Evolutionary conservation across 2,113 vertebrate species (phyloP).

Genomic region (Sorex fumeus): DNA sequence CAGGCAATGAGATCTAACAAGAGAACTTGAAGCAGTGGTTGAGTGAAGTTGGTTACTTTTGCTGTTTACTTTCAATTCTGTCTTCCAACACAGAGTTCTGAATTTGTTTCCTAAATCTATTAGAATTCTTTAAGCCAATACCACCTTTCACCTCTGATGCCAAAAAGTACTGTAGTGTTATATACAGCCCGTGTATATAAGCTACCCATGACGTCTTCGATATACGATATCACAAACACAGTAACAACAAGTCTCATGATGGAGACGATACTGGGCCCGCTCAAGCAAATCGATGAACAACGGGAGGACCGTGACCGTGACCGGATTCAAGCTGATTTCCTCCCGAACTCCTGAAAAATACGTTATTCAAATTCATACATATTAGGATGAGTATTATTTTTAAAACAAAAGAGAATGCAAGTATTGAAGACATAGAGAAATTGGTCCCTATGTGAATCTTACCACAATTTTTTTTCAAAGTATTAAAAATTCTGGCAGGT

Average conservation of each 20-base stretch:
- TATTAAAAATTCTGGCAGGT: too few relatives aligned
- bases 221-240: too few relatives aligned
- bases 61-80: not conserved
- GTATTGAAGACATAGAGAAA: not conserved
- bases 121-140: not conserved
- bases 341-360: conserved; percentile 13
- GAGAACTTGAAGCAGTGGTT: not conserved
- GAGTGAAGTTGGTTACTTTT: not conserved
- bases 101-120: not conserved
- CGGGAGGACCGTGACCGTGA: too few relatives aligned
- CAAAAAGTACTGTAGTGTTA: not conserved
- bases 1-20: not conserved
- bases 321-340: conserved; percentile 11
- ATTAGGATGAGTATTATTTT: too few relatives aligned
- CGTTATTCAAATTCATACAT: not conserved
- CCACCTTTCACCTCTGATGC: not conserved
- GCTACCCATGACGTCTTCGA: too few relatives aligned
- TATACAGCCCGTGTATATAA: too few relatives aligned
- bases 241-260: too few relatives aligned
- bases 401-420: not conserved
- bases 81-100: not conserved
- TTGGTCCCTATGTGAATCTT: too few relatives aligned
- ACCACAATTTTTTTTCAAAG: too few relatives aligned
- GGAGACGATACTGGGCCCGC: too few relatives aligned
- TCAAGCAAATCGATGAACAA: too few relatives aligned